Evolutionary conservation across 1,140 invertebrate species (phyloP).

Genomic region (Schlechtendalia chinensis): DNA sequence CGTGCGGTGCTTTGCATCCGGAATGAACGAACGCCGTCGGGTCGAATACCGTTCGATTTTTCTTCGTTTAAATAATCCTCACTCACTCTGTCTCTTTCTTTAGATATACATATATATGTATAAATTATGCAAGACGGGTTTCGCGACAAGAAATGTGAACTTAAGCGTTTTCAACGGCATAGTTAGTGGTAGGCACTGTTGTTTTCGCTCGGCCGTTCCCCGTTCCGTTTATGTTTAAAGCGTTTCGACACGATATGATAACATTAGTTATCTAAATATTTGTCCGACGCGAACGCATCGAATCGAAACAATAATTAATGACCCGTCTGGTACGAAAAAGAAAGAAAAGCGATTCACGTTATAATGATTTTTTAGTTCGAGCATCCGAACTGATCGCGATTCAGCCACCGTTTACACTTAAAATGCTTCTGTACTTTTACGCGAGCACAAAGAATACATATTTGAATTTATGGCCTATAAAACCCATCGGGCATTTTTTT

Average conservation of each 20-base stretch:
- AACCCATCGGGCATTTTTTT: conserved; percentile 18
- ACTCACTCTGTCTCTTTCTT: no score
- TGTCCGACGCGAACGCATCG: no score
- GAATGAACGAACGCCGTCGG: neutral
- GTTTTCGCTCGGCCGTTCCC: no score
- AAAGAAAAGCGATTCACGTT: neutral
- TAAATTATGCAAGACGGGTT: neutral
- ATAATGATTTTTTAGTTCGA: conserved; percentile 2
- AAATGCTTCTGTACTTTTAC: neutral
- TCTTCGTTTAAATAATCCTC: conserved; percentile 1
- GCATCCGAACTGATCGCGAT: neutral
- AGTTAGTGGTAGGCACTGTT: no score
- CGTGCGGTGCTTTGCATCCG: neutral
- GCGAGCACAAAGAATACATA: neutral
- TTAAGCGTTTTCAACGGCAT: no score
- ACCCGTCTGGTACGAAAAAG: no score
- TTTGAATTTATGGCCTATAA: conserved; percentile 33
- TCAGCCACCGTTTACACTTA: conserved; percentile 5
- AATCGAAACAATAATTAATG: no score
- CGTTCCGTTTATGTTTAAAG: no score
- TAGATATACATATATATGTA: no score
- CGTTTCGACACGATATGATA: no score
- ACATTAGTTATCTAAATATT: no score
- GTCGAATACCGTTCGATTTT: neutral
- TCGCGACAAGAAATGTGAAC: no score